Conservation (phyloP, 2,113 vertebrate species). For the Pungitius pungitius region DNA sequence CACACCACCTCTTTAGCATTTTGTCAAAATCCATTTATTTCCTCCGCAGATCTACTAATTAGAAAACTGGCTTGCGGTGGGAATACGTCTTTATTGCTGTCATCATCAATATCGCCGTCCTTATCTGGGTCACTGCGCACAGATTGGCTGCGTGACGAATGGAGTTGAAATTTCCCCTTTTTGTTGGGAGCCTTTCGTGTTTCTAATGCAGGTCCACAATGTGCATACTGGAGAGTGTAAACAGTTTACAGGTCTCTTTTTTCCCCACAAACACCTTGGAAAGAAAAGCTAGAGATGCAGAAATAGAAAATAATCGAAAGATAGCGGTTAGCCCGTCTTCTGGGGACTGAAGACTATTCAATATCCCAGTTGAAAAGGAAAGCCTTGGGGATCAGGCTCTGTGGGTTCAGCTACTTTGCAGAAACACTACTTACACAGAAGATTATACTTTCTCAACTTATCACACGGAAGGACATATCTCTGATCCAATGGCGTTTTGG, state of each 20-base stretch:
- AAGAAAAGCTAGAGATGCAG: conserved; percentile 47
- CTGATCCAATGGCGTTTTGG: conserved; percentile 55
- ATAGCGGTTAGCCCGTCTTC: conserved; percentile 65
- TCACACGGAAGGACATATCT: conserved; percentile 44
- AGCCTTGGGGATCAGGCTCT: conserved; percentile 68
- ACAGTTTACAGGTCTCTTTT: conserved; percentile 62
- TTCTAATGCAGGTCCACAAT: conserved; percentile 45
- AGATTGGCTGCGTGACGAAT: conserved; percentile 75
- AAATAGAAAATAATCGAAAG: conserved; percentile 57
- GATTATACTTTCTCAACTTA: conserved; percentile 64
- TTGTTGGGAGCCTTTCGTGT: conserved; percentile 65
- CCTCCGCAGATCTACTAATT: conserved; percentile 70
- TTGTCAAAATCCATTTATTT: conserved; percentile 76
- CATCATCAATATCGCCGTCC: conserved; percentile 72
- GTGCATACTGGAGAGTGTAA: conserved; percentile 45
- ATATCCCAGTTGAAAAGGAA: conserved; percentile 72
- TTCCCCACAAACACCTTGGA: conserved; percentile 49
- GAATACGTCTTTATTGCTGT: conserved; percentile 75
- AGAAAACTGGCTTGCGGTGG: conserved; percentile 65
- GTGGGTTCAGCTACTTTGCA: conserved; percentile 61
- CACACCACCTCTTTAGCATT: conserved; percentile 61
- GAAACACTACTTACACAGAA: conserved; percentile 59
- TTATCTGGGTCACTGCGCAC: conserved; percentile 75
- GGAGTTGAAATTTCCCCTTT: conserved; percentile 74
- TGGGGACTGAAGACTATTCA: conserved; percentile 65